A percentile compares a stretch with the other conserved stretches of the same genome.
Conservation (phyloP, 2,113 vertebrate species). For the Nipponia nippon region DNA sequence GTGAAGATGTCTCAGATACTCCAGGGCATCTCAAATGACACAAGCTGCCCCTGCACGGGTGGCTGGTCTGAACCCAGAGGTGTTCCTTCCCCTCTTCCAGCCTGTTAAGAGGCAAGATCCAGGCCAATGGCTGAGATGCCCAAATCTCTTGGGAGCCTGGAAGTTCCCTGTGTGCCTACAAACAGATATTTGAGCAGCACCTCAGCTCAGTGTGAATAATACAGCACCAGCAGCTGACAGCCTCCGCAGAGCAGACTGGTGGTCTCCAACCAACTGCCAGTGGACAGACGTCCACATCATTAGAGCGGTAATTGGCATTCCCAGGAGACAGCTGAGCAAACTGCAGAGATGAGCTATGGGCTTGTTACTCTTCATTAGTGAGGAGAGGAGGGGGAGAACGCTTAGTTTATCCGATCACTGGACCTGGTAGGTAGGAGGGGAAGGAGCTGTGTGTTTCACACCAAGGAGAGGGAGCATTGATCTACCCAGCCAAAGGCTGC, state of each 20-base stretch:
- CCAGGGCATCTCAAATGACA: neutral
- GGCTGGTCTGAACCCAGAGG: neutral
- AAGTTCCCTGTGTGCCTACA: neutral
- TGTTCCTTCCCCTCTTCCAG: neutral
- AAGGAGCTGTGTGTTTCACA: neutral
- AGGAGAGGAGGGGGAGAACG: neutral
- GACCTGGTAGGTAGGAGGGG: neutral
- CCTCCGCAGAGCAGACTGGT: neutral
- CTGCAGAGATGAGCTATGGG: neutral
- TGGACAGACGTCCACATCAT: neutral
- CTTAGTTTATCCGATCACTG: neutral
- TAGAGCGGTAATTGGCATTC: neutral
- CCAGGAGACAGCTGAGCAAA: neutral
- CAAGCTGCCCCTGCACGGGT: neutral
- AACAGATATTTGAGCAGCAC: neutral
- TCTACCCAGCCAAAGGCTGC: neutral
- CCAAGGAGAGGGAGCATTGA: neutral
- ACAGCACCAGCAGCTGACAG: neutral
- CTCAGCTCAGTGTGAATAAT: neutral
- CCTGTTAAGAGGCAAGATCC: neutral
- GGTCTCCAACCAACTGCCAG: neutral
- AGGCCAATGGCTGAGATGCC: neutral
- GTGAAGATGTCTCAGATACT: neutral
- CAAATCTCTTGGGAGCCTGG: neutral
- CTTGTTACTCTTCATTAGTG: neutral